Conservation (phyloP, 2,113 vertebrate genomes). For the Dasyprocta punctata region DNA sequence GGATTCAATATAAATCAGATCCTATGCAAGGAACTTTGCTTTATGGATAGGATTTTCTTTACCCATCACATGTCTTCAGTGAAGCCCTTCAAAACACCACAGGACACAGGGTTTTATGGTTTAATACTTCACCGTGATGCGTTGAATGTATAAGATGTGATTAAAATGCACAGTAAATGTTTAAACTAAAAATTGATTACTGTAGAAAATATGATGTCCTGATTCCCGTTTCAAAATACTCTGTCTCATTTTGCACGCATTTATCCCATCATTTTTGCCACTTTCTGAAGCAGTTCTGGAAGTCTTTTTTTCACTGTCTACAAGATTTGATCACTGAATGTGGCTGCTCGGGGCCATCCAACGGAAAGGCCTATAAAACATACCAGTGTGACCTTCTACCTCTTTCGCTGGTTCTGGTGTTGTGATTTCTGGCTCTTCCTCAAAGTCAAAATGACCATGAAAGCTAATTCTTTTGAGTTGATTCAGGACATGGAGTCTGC, state of each 20-base stretch:
- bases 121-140: not conserved
- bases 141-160: not conserved
- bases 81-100: not conserved
- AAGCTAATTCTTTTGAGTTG: not conserved
- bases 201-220: not conserved
- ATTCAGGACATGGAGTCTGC: not conserved
- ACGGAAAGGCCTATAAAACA: not conserved
- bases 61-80: rapidly evolving
- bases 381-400: no score
- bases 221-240: not conserved
- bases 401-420: not conserved
- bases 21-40: not conserved
- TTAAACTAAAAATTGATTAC: not conserved
- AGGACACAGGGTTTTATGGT: not conserved
- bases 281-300: not conserved
- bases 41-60: not conserved
- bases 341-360: not conserved
- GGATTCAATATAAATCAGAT: not conserved
- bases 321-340: not conserved
- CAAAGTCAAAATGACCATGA: not conserved
- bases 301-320: not conserved
- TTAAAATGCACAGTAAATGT: not conserved
- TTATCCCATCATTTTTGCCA: not conserved
- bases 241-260: rapidly evolving
- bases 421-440: not conserved